Conservation (phyloP, 1,140 invertebrate species). For the Bathynomus jamesi region DNA sequence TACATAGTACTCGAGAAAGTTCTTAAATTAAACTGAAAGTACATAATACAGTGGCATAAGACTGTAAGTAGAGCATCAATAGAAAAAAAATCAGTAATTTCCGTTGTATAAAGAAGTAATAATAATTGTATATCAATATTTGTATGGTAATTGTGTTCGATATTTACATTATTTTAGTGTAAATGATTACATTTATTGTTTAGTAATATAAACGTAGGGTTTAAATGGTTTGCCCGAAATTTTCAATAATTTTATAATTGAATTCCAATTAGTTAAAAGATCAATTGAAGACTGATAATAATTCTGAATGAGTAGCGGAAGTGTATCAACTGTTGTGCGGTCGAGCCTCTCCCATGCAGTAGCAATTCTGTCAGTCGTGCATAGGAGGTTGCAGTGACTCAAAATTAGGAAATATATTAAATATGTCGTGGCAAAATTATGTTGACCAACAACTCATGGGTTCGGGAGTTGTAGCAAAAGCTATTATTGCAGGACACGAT, state of each 20-base stretch:
- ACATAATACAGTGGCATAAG: no score
- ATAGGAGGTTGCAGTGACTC: background rate
- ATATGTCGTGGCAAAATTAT: slow-evolving; percentile 96
- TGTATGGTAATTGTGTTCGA: no score
- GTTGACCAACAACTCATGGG: slow-evolving; percentile 93
- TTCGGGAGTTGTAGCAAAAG: slow-evolving; percentile 84
- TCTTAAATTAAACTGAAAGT: background rate
- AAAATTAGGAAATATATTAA: background rate
- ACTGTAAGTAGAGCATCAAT: no score
- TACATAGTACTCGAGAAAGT: background rate
- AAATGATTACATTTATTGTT: no score
- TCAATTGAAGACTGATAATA: background rate
- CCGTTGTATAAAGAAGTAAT: no score
- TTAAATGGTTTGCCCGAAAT: no score
- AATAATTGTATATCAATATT: no score
- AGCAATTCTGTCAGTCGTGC: background rate
- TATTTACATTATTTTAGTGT: no score
- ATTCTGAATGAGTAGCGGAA: slow-evolving; percentile 1
- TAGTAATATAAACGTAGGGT: no score
- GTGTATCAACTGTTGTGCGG: background rate
- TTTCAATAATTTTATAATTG: no score
- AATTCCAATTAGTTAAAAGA: no score
- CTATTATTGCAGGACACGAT: slow-evolving; percentile 87
- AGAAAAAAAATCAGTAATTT: no score
- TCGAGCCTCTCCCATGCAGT: background rate